These are phyloP conservation scores for Anthoscopus minutus DNA, from an alignment of 2,113 vertebrate genomes.

Conservation along the genomic window DNA sequence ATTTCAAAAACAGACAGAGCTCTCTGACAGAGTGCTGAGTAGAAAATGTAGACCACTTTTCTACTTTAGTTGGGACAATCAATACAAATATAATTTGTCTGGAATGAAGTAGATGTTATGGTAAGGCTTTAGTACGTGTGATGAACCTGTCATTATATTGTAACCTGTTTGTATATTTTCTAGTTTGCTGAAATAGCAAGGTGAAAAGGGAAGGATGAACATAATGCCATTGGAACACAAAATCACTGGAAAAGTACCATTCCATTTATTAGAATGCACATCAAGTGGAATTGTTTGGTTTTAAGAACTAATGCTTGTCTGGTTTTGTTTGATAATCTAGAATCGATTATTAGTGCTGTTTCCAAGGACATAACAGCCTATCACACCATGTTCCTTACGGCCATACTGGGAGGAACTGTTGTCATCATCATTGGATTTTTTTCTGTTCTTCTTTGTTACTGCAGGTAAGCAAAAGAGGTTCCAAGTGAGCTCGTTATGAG, in stretches of 20 bases:
- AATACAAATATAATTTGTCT: neutral
- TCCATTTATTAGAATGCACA: neutral
- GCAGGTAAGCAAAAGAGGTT: constrained; percentile 77
- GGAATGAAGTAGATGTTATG: neutral
- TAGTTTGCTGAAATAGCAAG: neutral
- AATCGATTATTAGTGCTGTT: constrained; percentile 72
- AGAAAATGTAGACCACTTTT: neutral
- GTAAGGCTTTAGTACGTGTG: neutral
- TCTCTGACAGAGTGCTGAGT: neutral
- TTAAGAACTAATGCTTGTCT: neutral
- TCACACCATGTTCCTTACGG: constrained; percentile 86
- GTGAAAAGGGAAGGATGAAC: neutral
- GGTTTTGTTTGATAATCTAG: constrained; percentile 62
- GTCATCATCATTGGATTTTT: constrained; percentile 84
- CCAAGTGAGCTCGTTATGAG: neutral
- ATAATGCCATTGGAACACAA: neutral
- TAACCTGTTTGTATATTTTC: neutral
- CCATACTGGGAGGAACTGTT: constrained; percentile 86
- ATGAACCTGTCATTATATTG: neutral
- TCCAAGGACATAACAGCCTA: constrained; percentile 83
- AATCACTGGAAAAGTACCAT: neutral
- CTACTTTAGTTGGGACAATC: neutral
- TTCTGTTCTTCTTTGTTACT: constrained; percentile 87
- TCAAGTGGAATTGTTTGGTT: neutral
- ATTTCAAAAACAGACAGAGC: neutral